Evolutionary conservation across 1,140 invertebrate genomes (phyloP), one percentile per base, ranked within the genome.

Genomic region (Drosophila baimaii): DNA sequence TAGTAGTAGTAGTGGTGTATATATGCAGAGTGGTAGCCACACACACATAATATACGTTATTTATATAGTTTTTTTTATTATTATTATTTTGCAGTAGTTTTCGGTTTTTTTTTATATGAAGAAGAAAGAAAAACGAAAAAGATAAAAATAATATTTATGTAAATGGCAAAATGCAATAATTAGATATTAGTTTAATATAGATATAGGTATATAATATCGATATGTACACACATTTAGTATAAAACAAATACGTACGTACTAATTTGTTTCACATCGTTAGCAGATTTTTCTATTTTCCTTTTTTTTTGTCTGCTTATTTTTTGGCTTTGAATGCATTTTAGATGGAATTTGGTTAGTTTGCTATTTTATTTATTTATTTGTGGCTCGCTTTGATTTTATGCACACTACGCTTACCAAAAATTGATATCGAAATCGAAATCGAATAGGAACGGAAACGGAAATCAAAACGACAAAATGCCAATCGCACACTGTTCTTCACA

Each of bases 111-210:
- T 79, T 77, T 77, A 70, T 91, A 91, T 91, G 90, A 91, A 91
- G 90, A 91, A 91, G 90, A 91, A 91, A 91, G 90, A 91, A 91
- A 91, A 91, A 90, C 77, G 82, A 88, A 91, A 91, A 91, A 91
- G 81, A 90, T 89, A 91, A 91, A 91, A 88, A 91, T 88, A 88
- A 91, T 90, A 86, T 85, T 86, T 86, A 90, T 91, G 80, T 91
- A 91, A 91, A 91, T 91, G 89, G 86, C 90, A 91, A 91, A 91
- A 91, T 91, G 90, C 90, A 91, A 91, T 91, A 91, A 90, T 91
- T 89, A 91, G 83, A 85, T 89, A 90, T 88, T 86, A 85, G 85
- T 83, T 82, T 91, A 90, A 80, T 81, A 86, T 86, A 86, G 65
- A 91, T 90, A 91, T 90, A 86, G 90, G 84, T 83, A 77, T 84